phyloP scores from a whole-genome alignment of 2,113 vertebrate species.

The Oriolus oriolus region DNA sequence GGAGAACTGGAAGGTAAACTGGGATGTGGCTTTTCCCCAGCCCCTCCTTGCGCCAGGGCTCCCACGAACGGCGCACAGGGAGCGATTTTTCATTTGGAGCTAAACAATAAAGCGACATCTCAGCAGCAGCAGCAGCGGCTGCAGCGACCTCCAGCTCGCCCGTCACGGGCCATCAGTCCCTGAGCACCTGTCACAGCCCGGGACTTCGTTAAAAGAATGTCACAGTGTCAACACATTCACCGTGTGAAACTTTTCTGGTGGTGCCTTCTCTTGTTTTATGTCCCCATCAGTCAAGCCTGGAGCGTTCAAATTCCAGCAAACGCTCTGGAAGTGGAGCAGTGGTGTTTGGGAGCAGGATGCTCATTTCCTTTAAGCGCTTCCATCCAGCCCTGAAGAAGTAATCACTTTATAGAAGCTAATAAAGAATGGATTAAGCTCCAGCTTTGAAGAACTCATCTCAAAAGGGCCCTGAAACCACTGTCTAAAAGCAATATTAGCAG shows the following conservation, averaged over 20 bases:
- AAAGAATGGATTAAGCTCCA: slow-evolving; percentile 62
- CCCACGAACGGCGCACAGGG: background rate
- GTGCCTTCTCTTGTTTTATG: slow-evolving; percentile 3
- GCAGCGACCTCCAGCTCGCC: slow-evolving; percentile 1
- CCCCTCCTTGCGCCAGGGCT: background rate
- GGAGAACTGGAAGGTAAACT: background rate
- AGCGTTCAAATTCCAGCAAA: background rate
- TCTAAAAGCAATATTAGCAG: slow-evolving; percentile 54
- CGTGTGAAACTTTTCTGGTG: background rate
- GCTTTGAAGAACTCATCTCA: slow-evolving; percentile 55
- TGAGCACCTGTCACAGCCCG: background rate
- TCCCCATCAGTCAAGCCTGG: slow-evolving; percentile 2
- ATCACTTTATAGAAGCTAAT: slow-evolving; percentile 59
- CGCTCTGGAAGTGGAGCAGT: background rate
- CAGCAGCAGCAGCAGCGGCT: background rate
- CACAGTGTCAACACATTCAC: background rate
- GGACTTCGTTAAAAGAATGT: background rate
- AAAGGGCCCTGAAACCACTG: slow-evolving; percentile 47
- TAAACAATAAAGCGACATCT: background rate
- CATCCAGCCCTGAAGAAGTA: slow-evolving; percentile 28
- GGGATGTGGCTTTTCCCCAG: background rate
- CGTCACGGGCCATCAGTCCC: slow-evolving; percentile 11
- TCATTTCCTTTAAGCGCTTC: slow-evolving; percentile 13
- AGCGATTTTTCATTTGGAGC: background rate
- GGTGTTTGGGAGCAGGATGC: slow-evolving; percentile 2